These are phyloP conservation scores for Drosophila monieri DNA, from an alignment of 2,888 invertebrate species.

Conservation along the genomic window DNA sequence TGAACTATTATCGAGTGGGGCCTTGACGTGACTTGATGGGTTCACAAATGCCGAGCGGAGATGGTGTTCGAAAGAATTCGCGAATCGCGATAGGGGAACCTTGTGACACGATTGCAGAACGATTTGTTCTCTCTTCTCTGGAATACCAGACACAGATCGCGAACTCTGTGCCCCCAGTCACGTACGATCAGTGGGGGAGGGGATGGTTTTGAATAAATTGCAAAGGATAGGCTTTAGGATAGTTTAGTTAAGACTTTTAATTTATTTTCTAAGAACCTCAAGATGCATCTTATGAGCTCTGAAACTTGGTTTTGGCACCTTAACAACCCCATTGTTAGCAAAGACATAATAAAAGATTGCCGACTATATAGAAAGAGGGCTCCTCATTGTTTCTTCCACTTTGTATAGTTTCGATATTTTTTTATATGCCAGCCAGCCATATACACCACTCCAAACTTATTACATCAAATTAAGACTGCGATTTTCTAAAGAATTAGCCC, in stretches of 20 bases:
- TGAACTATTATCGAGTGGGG: constrained; percentile 24
- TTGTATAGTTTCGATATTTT: constrained; percentile 1
- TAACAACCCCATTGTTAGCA: constrained; percentile 15
- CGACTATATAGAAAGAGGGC: constrained; percentile 7
- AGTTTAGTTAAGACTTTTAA: not conserved
- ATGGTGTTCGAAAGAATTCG: constrained; percentile 27
- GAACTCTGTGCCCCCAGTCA: constrained; percentile 14
- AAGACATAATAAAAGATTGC: not conserved
- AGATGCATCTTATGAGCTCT: not conserved
- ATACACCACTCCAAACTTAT: constrained; percentile 56
- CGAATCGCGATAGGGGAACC: constrained; percentile 30
- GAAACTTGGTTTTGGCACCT: not conserved
- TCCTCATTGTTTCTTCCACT: constrained; percentile 21
- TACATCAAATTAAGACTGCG: constrained; percentile 62
- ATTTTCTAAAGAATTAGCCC: constrained; percentile 66
- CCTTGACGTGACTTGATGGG: constrained; percentile 34
- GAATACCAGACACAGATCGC: constrained; percentile 20
- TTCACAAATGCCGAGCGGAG: constrained; percentile 24
- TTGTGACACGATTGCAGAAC: constrained; percentile 38
- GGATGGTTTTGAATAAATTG: not conserved
- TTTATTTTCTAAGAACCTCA: not conserved
- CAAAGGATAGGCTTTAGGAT: not conserved
- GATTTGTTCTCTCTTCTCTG: constrained; percentile 15
- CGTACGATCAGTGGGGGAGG: constrained; percentile 14
- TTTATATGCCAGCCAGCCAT: not conserved